phyloP scores from a whole-genome alignment of 2,797 vertebrate genomes.

The Momotus momota region DNA sequence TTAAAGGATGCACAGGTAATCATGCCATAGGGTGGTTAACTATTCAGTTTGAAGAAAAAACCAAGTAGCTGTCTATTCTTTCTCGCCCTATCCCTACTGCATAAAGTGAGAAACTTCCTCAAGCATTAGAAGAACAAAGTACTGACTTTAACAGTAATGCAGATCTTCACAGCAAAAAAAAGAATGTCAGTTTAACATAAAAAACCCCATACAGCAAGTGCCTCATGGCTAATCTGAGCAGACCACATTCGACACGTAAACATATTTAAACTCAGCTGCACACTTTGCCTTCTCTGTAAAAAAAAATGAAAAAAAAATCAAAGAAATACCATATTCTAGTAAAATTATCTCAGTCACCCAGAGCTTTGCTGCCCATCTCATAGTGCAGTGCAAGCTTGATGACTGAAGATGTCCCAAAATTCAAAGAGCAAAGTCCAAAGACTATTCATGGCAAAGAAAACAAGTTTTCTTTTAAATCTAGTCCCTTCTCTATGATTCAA shows the following conservation, averaged over 20 bases:
- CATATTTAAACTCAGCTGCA: neutral
- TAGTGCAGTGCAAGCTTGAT: neutral
- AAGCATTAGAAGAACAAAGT: neutral
- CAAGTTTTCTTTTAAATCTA: neutral
- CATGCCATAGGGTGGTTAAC: neutral
- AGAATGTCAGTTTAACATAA: neutral
- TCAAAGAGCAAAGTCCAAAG: neutral
- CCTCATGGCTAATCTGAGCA: neutral
- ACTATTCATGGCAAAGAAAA: neutral
- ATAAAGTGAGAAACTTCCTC: neutral
- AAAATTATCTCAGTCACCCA: neutral
- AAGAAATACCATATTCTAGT: no score
- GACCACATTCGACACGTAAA: neutral
- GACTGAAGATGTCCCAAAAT: neutral
- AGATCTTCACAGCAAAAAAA: neutral
- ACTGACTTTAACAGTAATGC: neutral
- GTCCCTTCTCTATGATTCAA: neutral
- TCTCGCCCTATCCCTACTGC: neutral
- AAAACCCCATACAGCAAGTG: neutral
- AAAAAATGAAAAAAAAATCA: neutral
- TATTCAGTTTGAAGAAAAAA: neutral
- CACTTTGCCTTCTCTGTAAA: neutral
- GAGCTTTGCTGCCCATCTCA: neutral
- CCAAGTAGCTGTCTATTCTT: neutral
- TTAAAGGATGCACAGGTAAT: neutral